Base-by-base conservation (phyloP, 2,888 invertebrate genomes). In the Drosophila gaucha region DNA sequence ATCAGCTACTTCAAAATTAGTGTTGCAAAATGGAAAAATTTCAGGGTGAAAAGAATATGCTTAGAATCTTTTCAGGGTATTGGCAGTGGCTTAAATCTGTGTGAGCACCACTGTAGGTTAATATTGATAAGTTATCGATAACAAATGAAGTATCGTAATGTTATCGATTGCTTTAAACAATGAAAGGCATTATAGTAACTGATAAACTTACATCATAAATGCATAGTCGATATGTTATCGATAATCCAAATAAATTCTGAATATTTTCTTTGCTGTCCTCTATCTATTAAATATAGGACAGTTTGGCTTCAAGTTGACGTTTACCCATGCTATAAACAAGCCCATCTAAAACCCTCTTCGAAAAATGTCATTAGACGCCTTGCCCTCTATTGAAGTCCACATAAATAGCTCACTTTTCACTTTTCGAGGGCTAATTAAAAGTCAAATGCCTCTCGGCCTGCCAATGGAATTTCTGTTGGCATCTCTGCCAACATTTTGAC, bases 381-480 rank as follows among this genome's bases (percentile, higher is more conserved):
- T n/a, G 16, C 35, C 51, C 9, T 8, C 28, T 16, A n/a, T 14
- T 24, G 33, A 24, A 20, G 24, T 18, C 14, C 18, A 6, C 51
- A 41, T 51, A 65, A 55, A 33, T 51, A 52, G 36, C 47, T 20
- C 14, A 28, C n/a, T 46, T 55, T 51, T 20, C 14, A 28, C n/a
- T 46, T 55, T 51, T 49, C 49, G 20, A 43, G 43, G 33, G 59
- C 73, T 66, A 71, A 66, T 71, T 64, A 58, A 68, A 71, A 64
- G 62, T 62, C 66, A 62, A 69, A 44, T 39, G 28, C 43, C 51
- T 56, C 16, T 33, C 49, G 35, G 24, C 26, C 38, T 22, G 24
- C 36, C 35, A 55, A 36, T 9, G 39, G 30, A 52, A 35, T 44
- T 41, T 14, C n/a, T 41, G 12, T 18, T 28, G 28, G 46, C 63